Conservation (phyloP, 1,140 invertebrate genomes). For the Sinella curviseta region DNA sequence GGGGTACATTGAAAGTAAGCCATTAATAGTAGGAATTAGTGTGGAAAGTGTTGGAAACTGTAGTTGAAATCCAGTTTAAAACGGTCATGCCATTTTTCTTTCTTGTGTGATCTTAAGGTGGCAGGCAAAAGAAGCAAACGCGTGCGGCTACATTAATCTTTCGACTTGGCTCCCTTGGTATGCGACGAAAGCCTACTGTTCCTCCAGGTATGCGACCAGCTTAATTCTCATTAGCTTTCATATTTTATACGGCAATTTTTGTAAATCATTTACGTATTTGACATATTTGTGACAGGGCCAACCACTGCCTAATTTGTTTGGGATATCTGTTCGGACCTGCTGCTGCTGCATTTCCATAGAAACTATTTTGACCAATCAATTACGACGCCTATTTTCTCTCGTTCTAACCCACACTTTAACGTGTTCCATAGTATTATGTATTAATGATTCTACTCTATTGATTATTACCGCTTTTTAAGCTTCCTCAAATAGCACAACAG, state of each 20-base stretch:
- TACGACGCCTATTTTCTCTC: background rate
- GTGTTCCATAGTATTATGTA: too few relatives aligned
- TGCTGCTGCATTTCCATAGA: conserved; percentile 4
- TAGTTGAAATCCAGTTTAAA: background rate
- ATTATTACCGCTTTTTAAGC: too few relatives aligned
- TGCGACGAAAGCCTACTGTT: conserved; percentile 31
- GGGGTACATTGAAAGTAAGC: conserved; percentile 23
- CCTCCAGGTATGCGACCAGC: conserved; percentile 21
- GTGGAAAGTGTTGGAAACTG: background rate
- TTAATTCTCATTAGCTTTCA: background rate
- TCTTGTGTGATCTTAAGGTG: too few relatives aligned
- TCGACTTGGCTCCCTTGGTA: conserved; percentile 23
- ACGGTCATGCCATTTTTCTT: background rate
- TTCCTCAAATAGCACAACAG: too few relatives aligned
- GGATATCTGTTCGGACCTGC: background rate
- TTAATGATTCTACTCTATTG: too few relatives aligned
- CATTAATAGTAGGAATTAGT: background rate
- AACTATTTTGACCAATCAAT: background rate
- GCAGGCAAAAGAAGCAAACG: conserved; percentile 29
- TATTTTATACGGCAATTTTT: background rate
- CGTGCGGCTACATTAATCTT: conserved; percentile 33
- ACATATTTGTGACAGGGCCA: too few relatives aligned
- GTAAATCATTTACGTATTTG: background rate
- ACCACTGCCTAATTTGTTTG: conserved; percentile 13
- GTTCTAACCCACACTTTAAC: too few relatives aligned